These are phyloP conservation scores for Montipora cactus DNA, from an alignment of 64 coral and sea anemone genomes.

Conservation along the genomic window DNA sequence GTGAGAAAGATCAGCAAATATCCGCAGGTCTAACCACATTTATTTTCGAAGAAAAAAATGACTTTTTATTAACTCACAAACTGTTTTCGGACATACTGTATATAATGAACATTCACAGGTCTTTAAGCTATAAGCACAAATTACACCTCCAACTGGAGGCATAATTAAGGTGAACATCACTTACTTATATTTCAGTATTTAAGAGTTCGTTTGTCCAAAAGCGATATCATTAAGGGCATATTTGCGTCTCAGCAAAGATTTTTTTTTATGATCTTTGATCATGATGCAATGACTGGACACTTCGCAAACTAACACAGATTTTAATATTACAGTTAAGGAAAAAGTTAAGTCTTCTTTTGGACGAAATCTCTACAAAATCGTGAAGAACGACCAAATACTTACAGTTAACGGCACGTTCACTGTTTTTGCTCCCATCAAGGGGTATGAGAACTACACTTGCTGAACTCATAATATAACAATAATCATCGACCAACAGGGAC, in stretches of 20 bases:
- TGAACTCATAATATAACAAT: background rate
- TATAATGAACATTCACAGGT: too few relatives aligned
- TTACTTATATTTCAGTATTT: background rate
- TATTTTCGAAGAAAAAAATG: too few relatives aligned
- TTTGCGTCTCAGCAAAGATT: background rate
- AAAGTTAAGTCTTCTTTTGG: background rate
- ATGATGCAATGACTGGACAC: background rate
- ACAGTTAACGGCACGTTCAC: constrained; percentile 72
- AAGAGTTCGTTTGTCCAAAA: background rate
- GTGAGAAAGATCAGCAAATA: too few relatives aligned
- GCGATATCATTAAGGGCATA: background rate
- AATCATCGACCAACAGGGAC: too few relatives aligned
- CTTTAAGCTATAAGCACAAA: too few relatives aligned
- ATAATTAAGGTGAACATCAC: background rate
- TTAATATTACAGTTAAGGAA: too few relatives aligned
- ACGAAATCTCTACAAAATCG: background rate
- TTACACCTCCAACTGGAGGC: background rate
- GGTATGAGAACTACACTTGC: constrained; percentile 69
- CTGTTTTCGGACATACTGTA: too few relatives aligned
- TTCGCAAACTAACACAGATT: background rate
- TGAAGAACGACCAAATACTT: constrained; percentile 1
- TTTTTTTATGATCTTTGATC: background rate
- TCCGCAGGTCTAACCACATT: too few relatives aligned
- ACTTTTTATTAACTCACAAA: too few relatives aligned
- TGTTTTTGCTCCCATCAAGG: constrained; percentile 80